phyloP scores from a whole-genome alignment of 2,113 vertebrate species.

The Lepisosteus oculatus region DNA sequence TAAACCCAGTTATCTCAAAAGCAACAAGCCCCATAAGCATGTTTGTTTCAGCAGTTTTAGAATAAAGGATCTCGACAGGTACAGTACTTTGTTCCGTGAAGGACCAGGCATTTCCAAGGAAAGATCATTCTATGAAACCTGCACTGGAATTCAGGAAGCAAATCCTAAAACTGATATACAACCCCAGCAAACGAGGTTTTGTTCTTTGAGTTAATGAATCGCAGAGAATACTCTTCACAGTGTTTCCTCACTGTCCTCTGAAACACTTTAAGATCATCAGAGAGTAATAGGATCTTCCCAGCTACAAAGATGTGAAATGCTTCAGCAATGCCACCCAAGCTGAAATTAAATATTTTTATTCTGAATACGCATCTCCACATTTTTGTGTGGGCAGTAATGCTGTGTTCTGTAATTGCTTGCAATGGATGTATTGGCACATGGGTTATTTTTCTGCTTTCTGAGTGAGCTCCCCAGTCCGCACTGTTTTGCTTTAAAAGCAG shows the following conservation, averaged over 20 bases:
- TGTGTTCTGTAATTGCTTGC: too few species aligned
- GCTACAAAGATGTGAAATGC: slow-evolving; percentile 12
- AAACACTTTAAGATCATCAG: background rate
- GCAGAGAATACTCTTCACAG: slow-evolving; percentile 23
- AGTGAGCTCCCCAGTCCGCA: too few species aligned
- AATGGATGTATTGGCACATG: too few species aligned
- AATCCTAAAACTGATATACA: slow-evolving; percentile 25
- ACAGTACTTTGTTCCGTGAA: background rate
- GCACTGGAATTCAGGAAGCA: slow-evolving; percentile 8
- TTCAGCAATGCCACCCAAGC: slow-evolving; percentile 3
- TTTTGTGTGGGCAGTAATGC: slow-evolving; percentile 9
- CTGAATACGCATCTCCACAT: background rate
- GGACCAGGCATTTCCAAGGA: background rate
- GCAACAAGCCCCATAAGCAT: too few species aligned
- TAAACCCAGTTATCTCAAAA: too few species aligned
- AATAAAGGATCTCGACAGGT: background rate
- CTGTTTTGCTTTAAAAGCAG: background rate
- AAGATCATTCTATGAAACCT: slow-evolving; percentile 1
- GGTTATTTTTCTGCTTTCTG: too few species aligned
- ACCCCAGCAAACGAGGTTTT: slow-evolving; percentile 31
- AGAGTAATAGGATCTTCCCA: slow-evolving; percentile 14
- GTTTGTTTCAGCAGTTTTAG: background rate
- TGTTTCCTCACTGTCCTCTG: slow-evolving; percentile 14
- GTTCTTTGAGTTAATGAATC: slow-evolving; percentile 36
- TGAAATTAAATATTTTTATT: slow-evolving; percentile 9